A percentile compares a stretch with the other conserved stretches of the same genome.
Evolutionary conservation across 2,888 invertebrate species (phyloP).

Genomic region (Pseudeuparius sepicola): DNA sequence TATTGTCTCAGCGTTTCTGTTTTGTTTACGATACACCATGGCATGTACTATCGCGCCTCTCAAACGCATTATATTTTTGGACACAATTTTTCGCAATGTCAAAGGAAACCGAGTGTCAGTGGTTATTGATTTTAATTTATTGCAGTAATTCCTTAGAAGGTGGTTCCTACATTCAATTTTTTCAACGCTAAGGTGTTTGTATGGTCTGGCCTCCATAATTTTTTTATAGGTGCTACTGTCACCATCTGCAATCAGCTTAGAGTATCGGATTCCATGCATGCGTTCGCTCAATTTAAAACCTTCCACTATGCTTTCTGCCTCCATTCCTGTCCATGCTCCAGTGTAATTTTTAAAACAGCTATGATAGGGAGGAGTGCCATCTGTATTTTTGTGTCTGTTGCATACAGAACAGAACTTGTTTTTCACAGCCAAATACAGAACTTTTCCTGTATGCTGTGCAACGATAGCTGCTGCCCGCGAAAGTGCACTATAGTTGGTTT

Average conservation of each 20-base stretch:
- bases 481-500: constrained; percentile 20
- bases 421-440: constrained; percentile 19
- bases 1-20: no score
- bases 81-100: no score
- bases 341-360: constrained; percentile 21
- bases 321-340: constrained; percentile 19
- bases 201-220: no score
- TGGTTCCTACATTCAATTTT: no score
- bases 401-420: constrained; percentile 23
- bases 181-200: no score
- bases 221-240: constrained; percentile 21
- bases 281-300: constrained; percentile 19
- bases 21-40: no score
- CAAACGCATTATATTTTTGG: no score
- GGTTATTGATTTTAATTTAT: no score
- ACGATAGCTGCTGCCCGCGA: constrained; percentile 23
- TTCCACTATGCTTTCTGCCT: constrained; percentile 20
- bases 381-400: no score
- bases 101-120: no score
- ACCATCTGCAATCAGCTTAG: constrained; percentile 20
- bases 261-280: constrained; percentile 18
- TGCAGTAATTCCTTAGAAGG: no score
- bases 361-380: constrained; percentile 1
- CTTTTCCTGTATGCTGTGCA: constrained; percentile 16
- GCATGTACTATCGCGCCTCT: no score